A percentile compares a stretch with the other conserved stretches of the same genome.
Evolutionary conservation across 1,140 invertebrate species (phyloP).

Genomic region (Semibalanus balanoides): DNA sequence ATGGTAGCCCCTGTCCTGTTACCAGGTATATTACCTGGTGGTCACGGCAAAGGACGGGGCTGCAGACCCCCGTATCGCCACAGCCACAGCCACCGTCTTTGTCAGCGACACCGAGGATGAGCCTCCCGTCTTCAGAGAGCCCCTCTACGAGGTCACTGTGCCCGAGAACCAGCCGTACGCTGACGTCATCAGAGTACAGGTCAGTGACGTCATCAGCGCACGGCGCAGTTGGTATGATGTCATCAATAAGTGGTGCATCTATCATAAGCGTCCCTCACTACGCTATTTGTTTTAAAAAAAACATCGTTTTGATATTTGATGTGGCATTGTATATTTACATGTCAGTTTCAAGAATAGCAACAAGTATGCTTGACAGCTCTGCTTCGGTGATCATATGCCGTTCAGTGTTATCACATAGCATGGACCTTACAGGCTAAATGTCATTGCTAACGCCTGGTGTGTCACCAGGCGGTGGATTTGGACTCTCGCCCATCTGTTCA

Average conservation of each 20-base stretch:
- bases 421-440: too few species aligned
- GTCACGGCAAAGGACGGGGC: conserved; percentile 79
- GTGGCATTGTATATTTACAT: too few species aligned
- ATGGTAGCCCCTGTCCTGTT: conserved; percentile 41
- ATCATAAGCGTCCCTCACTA: too few species aligned
- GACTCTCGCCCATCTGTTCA: conserved; percentile 42
- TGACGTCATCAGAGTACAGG: conserved; percentile 54
- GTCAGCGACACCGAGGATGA: conserved; percentile 71
- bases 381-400: too few species aligned
- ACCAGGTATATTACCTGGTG: conserved; percentile 33
- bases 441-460: conserved; percentile 12
- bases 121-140: conserved; percentile 56
- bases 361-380: too few species aligned
- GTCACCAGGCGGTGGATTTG: conserved; percentile 21
- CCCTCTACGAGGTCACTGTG: conserved; percentile 55
- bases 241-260: too few species aligned
- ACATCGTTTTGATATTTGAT: too few species aligned
- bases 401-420: too few species aligned
- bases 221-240: too few species aligned
- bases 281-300: too few species aligned
- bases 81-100: conserved; percentile 65
- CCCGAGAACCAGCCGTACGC: conserved; percentile 67
- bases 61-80: conserved; percentile 64
- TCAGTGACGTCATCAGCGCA: too few species aligned
- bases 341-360: too few species aligned